Conservation (phyloP, 53 echinoderm and acorn worm species). For the Mesocentrotus franciscanus region DNA sequence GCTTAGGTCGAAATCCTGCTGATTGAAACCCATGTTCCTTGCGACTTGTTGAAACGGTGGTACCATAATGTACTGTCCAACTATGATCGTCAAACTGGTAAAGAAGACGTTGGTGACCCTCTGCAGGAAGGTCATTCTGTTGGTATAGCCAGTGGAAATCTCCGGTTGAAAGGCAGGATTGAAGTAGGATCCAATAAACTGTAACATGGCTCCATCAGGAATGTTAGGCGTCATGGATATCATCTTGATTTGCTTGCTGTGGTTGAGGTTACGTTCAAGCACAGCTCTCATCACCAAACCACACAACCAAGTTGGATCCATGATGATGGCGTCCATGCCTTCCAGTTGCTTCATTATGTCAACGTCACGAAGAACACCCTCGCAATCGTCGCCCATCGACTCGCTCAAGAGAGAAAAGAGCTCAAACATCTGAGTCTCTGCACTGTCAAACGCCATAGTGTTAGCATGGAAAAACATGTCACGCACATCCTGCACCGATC, state of each 20-base stretch:
- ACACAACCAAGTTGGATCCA: constrained; percentile 65
- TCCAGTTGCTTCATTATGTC: constrained; percentile 58
- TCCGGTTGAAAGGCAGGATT: constrained; percentile 71
- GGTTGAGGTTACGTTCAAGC: neutral
- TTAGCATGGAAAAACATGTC: neutral
- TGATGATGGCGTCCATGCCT: constrained; percentile 62
- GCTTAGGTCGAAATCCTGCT: neutral
- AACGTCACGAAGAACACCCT: constrained; percentile 46
- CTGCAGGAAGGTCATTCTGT: constrained; percentile 70
- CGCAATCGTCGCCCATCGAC: constrained; percentile 53
- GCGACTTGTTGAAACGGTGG: constrained; percentile 58
- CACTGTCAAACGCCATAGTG: neutral
- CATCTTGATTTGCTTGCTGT: constrained; percentile 4
- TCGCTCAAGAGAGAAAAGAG: neutral
- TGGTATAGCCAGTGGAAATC: constrained; percentile 54
- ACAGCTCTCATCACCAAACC: constrained; percentile 49
- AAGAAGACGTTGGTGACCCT: constrained; percentile 65
- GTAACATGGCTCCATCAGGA: neutral
- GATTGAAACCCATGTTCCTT: constrained; percentile 55
- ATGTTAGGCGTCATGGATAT: constrained; percentile 2
- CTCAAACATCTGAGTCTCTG: neutral
- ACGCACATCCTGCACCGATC: constrained; percentile 25
- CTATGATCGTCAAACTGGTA: neutral
- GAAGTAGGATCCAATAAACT: constrained; percentile 22
- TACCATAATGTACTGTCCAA: neutral